Base-by-base conservation (phyloP, 2,888 invertebrate genomes). In the Parnassius smintheus region DNA sequence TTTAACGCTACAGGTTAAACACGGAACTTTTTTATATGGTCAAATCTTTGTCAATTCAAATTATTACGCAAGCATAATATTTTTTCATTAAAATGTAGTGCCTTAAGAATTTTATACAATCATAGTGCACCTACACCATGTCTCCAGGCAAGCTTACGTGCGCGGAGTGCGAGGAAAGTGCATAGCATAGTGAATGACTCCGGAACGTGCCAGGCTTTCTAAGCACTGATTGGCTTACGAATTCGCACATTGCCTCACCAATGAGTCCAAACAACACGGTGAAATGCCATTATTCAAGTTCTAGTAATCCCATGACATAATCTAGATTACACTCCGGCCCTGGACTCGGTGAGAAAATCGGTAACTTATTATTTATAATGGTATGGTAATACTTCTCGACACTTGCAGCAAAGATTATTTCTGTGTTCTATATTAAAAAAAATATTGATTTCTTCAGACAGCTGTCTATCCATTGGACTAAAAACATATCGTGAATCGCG, bases 251-350 rank as follows among this genome's bases (percentile, higher is more conserved):
- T 65, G 80, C 75, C 70, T 75, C 68, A 70, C 72, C 74, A 77
- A 78, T 73, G 71, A 76, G 70, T 71, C 64, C 65, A 77, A 83
- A 82, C 85, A 84, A 85, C 81, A 78, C 72, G 82, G 80, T 81
- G 77, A 77, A 82, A 84, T 79, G 79, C 80, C 74, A 83, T 82
- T 82, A 85, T 83, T 81, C 83, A 80, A 86, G 87, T 82, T 86
- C 88, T 71, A 88, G 83, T 88, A 88, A 85, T 85, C 89, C 81
- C 84, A 85, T 90, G 89, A 90, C 89, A 90, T 88, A 90, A 90
- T 86, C 82, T 80, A 83, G 76, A 82, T 80, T 81, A 79, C 83
- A 77, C 54, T 49, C 49, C 59, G 64, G 59, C 59, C 45, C 61
- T 55, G 61, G 61, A 45, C 55, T 61, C 35, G 22, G 12, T 42